Evolutionary conservation across 2,888 invertebrate genomes (phyloP).

Genomic region (Andricus curvator): DNA sequence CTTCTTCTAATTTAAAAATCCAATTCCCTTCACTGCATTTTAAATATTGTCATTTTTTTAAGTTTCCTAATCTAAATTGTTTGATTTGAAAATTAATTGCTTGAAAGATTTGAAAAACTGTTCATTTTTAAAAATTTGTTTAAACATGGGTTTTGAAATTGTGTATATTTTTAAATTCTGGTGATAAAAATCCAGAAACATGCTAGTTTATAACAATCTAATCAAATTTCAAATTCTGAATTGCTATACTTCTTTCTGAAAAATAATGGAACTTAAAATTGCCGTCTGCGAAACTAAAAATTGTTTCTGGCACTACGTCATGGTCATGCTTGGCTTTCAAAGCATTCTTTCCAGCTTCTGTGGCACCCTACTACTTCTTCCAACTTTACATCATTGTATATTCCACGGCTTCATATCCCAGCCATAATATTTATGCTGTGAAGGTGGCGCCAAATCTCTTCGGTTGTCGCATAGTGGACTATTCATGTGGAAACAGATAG

Average conservation of each 20-base stretch:
- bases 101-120: too few species aligned
- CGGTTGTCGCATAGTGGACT: slow-evolving; percentile 3
- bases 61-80: too few species aligned
- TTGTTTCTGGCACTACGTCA: not conserved
- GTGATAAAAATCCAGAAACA: too few species aligned
- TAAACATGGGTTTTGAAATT: too few species aligned
- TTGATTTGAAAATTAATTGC: too few species aligned
- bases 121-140: too few species aligned
- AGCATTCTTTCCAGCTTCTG: not conserved
- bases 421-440: slow-evolving; percentile 29
- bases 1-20: too few species aligned
- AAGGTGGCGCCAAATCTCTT: not conserved
- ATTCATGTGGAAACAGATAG: not conserved
- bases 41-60: too few species aligned
- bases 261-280: not conserved
- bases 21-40: too few species aligned
- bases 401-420: slow-evolving; percentile 1
- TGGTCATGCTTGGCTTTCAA: not conserved
- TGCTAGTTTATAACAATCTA: too few species aligned
- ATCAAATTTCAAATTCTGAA: too few species aligned
- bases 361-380: not conserved
- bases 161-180: too few species aligned
- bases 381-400: slow-evolving; percentile 8
- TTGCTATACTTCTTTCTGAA: not conserved
- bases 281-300: not conserved